These are phyloP conservation scores for Hyperoplus lanceolatus DNA, from an alignment of 2,797 vertebrate species.

Conservation along the genomic window DNA sequence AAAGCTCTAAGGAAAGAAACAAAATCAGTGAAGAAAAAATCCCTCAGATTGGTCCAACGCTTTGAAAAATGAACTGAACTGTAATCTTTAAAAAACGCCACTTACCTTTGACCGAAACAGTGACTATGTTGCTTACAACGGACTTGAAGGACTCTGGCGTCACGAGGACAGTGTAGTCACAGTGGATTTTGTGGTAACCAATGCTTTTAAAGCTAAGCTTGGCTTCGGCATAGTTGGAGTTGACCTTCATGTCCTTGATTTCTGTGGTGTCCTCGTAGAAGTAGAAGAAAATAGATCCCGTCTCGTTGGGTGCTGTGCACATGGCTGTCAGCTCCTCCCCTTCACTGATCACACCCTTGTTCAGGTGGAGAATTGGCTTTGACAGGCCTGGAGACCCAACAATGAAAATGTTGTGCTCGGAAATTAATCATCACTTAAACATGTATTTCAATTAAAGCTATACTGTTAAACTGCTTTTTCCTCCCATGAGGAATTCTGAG, in stretches of 20 bases:
- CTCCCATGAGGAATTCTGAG: too few relatives aligned
- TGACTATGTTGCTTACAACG: constrained; percentile 48
- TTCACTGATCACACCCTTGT: constrained; percentile 51
- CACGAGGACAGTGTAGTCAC: constrained; percentile 68
- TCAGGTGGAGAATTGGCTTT: constrained; percentile 67
- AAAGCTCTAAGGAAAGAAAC: constrained; percentile 69
- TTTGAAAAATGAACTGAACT: background rate
- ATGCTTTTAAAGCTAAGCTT: background rate
- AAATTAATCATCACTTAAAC: background rate
- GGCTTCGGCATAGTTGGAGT: background rate
- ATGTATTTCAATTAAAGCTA: too few relatives aligned
- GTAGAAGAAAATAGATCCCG: constrained; percentile 66
- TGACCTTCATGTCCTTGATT: rapidly evolving
- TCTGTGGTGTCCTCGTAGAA: constrained; percentile 55
- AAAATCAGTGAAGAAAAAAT: background rate
- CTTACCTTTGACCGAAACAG: constrained; percentile 72
- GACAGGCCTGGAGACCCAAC: constrained; percentile 75
- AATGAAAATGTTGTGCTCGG: background rate
- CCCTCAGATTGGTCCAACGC: rapidly evolving
- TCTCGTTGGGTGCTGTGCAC: constrained; percentile 74
- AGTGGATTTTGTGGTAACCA: constrained; percentile 63
- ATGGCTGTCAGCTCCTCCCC: constrained; percentile 64
- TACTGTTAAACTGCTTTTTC: too few relatives aligned
- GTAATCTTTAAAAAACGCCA: background rate
- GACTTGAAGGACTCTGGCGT: constrained; percentile 28